phyloP scores from a whole-genome alignment of 2,888 invertebrate species.

The Tromatobia lineatoria region DNA sequence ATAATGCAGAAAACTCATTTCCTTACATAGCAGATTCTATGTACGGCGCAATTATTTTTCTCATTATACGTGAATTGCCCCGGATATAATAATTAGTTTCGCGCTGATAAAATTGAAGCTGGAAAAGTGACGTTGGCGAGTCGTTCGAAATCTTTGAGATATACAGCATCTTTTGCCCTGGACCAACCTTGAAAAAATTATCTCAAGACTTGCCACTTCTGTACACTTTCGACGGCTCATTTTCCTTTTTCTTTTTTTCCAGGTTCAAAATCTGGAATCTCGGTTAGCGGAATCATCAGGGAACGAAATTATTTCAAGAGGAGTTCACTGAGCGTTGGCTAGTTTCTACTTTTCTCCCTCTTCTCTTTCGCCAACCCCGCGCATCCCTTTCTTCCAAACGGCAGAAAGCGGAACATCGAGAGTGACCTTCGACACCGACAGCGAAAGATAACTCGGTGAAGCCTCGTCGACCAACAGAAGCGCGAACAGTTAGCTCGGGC shows the following conservation, averaged over 20 bases:
- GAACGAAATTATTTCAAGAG: slow-evolving; percentile 52
- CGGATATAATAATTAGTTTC: slow-evolving; percentile 6
- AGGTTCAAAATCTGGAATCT: slow-evolving; percentile 38
- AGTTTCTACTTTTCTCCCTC: not conserved
- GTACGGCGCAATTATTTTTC: too few relatives aligned
- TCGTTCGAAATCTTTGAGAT: not conserved
- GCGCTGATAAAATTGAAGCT: slow-evolving; percentile 7
- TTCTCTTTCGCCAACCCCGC: not conserved
- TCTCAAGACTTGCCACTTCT: not conserved
- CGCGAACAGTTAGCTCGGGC: not conserved
- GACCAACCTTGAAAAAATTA: slow-evolving; percentile 1
- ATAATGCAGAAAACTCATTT: too few relatives aligned
- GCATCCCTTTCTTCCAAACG: not conserved
- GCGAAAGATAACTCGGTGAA: slow-evolving; percentile 26
- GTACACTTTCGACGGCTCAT: not conserved
- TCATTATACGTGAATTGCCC: not conserved
- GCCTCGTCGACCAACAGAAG: not conserved
- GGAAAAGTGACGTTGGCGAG: slow-evolving; percentile 2
- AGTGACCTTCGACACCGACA: slow-evolving; percentile 49
- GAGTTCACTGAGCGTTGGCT: not conserved
- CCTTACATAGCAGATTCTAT: too few relatives aligned
- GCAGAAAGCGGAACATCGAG: slow-evolving; percentile 24
- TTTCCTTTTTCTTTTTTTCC: slow-evolving; percentile 38
- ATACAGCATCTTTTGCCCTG: not conserved
- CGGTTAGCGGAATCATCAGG: slow-evolving; percentile 17